Evolutionary conservation across 1,140 invertebrate genomes (phyloP), one percentile per base, ranked within the genome.

Genomic region (Sycophila sp.): DNA sequence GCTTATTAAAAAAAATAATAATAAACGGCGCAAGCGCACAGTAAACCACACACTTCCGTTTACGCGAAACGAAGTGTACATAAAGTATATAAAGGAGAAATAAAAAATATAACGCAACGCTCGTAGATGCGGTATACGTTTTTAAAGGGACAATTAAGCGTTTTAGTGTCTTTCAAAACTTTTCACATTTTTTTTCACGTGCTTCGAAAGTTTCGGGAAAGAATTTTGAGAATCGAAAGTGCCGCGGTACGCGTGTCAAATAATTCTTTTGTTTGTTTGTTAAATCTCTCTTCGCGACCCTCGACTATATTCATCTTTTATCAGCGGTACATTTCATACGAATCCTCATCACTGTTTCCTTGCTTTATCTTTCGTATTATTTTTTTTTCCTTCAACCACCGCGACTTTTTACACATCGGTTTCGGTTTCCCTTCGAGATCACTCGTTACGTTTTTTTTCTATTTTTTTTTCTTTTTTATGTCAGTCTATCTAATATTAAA

Each of bases 401-500:
- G 62, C 72, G 53, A 72, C 45, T 53, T 71, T 77, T 56, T 71
- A 73, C 26, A 72, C 45, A 69, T 73, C 62, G 71, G 63, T 72
- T 75, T 79, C 73, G 72, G n/a, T n/a, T n/a, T n/a, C n/a, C n/a
- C n/a, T n/a, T n/a, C n/a, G 79, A 78, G 71, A 76, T 79, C 77
- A 80, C 76, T 75, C 73, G 73, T 77, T 75, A 69, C 76, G 65
- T 77, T 73, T 73, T 65, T 71, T 58, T 59, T 71, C n/a, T n/a
- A n/a, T n/a, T 38, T 64, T 51, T 55, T 47, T 22, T 24, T 22
- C 58, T 71, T 65, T 71, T 66, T 71, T 72, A 73, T 71, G 73
- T 75, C 72, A 72, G 67, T 77, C 73, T 75, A 77, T 69, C 71
- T 73, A 73, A 75, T 71, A 72, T 77, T 77, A 75, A 72, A 71